Conservation (phyloP, 2,113 vertebrate genomes). For the Oxyura jamaicensis region DNA sequence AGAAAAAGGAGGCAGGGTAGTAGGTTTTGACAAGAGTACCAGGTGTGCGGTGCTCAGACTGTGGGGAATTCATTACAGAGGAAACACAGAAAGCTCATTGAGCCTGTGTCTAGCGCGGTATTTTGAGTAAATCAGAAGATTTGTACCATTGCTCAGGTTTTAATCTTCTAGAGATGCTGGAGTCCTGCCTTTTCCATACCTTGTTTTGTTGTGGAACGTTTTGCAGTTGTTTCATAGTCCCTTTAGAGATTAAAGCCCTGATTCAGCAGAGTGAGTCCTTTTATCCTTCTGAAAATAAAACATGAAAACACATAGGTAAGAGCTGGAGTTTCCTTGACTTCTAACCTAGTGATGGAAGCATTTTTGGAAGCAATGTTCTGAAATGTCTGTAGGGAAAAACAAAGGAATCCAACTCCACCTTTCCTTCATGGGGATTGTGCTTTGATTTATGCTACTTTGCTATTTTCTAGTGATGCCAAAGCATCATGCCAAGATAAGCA, state of each 20-base stretch:
- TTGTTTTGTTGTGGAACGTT: background rate
- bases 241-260: background rate
- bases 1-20: background rate
- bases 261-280: background rate
- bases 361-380: background rate
- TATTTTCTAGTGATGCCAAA: background rate
- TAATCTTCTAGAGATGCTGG: background rate
- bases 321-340: background rate
- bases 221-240: background rate
- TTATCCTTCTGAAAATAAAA: background rate
- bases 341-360: background rate
- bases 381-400: background rate
- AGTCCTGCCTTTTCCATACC: background rate
- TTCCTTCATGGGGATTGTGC: background rate
- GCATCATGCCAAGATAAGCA: background rate
- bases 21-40: background rate
- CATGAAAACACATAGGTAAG: background rate
- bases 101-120: background rate
- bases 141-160: background rate
- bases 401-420: background rate
- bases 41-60: background rate
- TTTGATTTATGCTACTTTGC: background rate
- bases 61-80: constrained; percentile 16
- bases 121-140: background rate
- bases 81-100: background rate